These are phyloP conservation scores for Danio choprae DNA, from an alignment of 2,797 vertebrate genomes.

Conservation along the genomic window DNA sequence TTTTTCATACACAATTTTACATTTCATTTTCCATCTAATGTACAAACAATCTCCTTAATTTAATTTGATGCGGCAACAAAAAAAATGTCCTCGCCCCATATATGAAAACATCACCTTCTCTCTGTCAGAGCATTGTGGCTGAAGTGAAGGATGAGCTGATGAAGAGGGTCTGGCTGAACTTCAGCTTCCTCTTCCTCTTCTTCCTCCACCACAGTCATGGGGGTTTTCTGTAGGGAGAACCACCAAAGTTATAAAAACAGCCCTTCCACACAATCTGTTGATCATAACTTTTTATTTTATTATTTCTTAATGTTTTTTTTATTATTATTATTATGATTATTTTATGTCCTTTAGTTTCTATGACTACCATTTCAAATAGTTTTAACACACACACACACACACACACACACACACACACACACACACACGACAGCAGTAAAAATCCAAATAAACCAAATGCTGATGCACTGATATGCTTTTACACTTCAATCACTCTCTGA, in stretches of 20 bases:
- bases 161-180: constrained; percentile 91
- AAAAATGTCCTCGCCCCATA: not conserved
- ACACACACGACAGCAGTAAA: not conserved
- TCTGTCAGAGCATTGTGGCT: constrained; percentile 96
- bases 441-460: constrained; percentile 1
- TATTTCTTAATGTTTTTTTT: not conserved
- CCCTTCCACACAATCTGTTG: not conserved
- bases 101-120: constrained; percentile 78
- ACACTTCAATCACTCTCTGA: constrained; percentile 7
- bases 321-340: no score
- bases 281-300: not conserved
- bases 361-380: not conserved
- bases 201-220: constrained; percentile 88
- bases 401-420: no score
- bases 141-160: constrained; percentile 98
- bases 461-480: not conserved
- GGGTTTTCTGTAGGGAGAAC: constrained; percentile 84
- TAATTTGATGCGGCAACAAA: no score
- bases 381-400: no score
- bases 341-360: not conserved
- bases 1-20: no score
- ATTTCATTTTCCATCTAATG: no score
- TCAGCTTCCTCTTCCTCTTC: constrained; percentile 91
- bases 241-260: constrained; percentile 31
- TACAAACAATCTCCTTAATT: no score